phyloP scores from a whole-genome alignment of 2,888 invertebrate species.

The Drosophila greeni region DNA sequence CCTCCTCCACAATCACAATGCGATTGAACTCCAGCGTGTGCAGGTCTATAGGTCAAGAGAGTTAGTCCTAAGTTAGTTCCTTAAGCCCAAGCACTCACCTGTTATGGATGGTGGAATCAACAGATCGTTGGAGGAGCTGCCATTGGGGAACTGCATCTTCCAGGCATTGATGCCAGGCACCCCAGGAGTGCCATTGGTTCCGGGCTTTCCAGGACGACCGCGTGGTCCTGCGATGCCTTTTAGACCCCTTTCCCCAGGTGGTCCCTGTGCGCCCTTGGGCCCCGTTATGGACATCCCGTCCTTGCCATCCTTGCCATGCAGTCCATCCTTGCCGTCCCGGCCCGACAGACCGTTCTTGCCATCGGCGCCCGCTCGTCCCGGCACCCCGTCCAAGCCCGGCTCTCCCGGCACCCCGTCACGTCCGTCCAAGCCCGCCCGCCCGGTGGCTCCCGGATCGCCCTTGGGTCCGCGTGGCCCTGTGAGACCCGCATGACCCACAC shows the following conservation, averaged over 20 bases:
- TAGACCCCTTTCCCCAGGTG: conserved; percentile 86
- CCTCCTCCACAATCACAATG: conserved; percentile 87
- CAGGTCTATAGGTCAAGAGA: conserved; percentile 54
- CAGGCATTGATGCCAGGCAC: conserved; percentile 89
- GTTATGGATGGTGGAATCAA: conserved; percentile 92
- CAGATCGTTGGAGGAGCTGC: conserved; percentile 82
- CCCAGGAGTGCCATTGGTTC: conserved; percentile 87
- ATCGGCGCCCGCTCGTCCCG: conserved; percentile 90
- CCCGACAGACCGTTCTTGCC: conserved; percentile 87
- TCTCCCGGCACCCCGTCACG: conserved; percentile 94
- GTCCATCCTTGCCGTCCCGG: conserved; percentile 79
- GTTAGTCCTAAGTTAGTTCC: no score
- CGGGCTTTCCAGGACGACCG: conserved; percentile 87
- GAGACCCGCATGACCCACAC: conserved; percentile 72
- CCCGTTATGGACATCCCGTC: conserved; percentile 79
- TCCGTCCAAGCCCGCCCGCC: conserved; percentile 88
- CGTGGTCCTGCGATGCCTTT: conserved; percentile 83
- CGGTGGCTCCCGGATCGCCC: conserved; percentile 82
- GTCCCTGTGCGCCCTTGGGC: conserved; percentile 84
- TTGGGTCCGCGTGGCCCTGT: conserved; percentile 77
- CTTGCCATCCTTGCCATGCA: conserved; percentile 86
- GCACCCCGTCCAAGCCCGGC: conserved; percentile 89
- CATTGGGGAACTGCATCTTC: conserved; percentile 81
- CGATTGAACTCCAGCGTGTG: conserved; percentile 77
- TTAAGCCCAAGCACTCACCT: conserved; percentile 78